Evolutionary conservation across 2,113 vertebrate genomes (phyloP).

Genomic region (Tragelaphus imberbis): DNA sequence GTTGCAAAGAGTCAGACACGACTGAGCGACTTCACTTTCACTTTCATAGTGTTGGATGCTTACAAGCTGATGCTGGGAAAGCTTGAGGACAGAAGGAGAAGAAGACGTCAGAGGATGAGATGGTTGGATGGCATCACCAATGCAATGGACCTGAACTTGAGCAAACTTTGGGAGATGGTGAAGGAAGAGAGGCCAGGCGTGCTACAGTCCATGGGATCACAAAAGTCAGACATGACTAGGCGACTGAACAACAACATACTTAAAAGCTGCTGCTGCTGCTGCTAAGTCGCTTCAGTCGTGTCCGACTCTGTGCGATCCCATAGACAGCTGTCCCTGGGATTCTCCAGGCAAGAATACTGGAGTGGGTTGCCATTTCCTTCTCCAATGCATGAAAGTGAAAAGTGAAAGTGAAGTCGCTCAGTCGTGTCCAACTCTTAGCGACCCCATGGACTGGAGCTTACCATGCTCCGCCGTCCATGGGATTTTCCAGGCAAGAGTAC

Average conservation of each 20-base stretch:
- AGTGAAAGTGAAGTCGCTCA: too few species aligned
- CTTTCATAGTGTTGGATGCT: background rate
- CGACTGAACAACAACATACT: background rate
- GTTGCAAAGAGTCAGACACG: background rate
- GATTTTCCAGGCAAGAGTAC: too few species aligned
- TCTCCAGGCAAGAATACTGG: too few species aligned
- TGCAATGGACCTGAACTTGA: background rate
- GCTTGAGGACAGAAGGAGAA: background rate
- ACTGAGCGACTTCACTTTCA: background rate
- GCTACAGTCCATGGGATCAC: background rate
- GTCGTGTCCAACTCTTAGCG: too few species aligned
- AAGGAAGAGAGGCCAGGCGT: background rate
- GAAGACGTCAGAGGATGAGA: background rate
- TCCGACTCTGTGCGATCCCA: too few species aligned
- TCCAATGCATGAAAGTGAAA: too few species aligned
- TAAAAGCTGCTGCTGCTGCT: background rate
- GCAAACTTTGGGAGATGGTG: background rate
- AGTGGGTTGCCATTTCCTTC: too few species aligned
- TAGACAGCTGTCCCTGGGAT: too few species aligned
- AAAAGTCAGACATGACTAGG: background rate
- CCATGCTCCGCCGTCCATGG: too few species aligned
- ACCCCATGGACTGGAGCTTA: too few species aligned
- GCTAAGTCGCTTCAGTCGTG: too few species aligned
- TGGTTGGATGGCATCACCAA: background rate
- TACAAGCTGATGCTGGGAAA: background rate